phyloP scores from a whole-genome alignment of 2,113 vertebrate genomes.

The Thymallus thymallus region DNA sequence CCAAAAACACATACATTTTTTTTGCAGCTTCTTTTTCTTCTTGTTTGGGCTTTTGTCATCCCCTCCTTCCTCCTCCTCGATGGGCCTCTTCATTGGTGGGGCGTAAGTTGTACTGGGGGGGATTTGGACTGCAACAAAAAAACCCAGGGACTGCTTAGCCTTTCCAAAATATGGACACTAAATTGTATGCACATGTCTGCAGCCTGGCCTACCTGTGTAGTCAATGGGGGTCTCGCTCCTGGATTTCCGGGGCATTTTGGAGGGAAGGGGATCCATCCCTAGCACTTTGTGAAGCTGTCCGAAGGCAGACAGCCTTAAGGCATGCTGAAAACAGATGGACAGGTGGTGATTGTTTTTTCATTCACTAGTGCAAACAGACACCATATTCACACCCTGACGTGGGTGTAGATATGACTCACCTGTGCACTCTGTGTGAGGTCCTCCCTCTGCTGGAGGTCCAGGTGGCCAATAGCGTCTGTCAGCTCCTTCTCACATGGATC shows the following conservation, averaged over 20 bases:
- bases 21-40: slow-evolving; percentile 98
- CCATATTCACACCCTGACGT: neutral
- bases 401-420: slow-evolving; percentile 62
- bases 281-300: slow-evolving; percentile 96
- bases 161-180: neutral
- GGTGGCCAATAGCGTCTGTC: slow-evolving; percentile 91
- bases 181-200: neutral
- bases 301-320: slow-evolving; percentile 91
- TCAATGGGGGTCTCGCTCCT: slow-evolving; percentile 87
- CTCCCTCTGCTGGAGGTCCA: slow-evolving; percentile 95
- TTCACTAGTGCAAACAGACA: too few species aligned
- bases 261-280: slow-evolving; percentile 94
- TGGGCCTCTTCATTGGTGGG: slow-evolving; percentile 91
- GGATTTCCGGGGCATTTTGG: slow-evolving; percentile 93
- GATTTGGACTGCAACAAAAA: slow-evolving; percentile 84
- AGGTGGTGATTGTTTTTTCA: neutral
- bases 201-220: slow-evolving; percentile 82
- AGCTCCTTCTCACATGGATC: slow-evolving; percentile 98
- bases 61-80: slow-evolving; percentile 87
- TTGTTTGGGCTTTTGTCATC: slow-evolving; percentile 97
- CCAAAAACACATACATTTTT: slow-evolving; percentile 82
- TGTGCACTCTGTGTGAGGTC: slow-evolving; percentile 98
- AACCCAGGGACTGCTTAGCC: neutral
- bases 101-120: slow-evolving; percentile 91
- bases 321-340: slow-evolving; percentile 76